Conservation (phyloP, 2,797 vertebrate genomes). For the Coranthus polyacanthus region DNA sequence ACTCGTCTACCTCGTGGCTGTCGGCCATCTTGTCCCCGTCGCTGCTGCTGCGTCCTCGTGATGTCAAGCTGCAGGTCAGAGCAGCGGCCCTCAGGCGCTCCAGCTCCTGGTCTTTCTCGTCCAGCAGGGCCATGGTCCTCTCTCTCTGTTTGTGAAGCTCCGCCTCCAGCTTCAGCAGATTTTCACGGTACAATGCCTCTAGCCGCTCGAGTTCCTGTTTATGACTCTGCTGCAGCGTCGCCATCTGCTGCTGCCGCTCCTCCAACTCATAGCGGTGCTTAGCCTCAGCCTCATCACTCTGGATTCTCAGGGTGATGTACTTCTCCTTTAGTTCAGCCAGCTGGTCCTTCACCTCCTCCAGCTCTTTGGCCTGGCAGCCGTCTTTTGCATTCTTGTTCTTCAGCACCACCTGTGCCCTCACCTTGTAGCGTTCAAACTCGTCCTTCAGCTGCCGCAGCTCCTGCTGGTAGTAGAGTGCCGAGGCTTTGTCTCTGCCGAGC, state of each 20-base stretch:
- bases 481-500: slow-evolving; percentile 78
- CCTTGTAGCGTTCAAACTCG: slow-evolving; percentile 96
- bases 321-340: slow-evolving; percentile 92
- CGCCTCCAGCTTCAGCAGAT: slow-evolving; percentile 88
- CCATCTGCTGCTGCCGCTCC: slow-evolving; percentile 77
- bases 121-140: slow-evolving; percentile 90
- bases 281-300: slow-evolving; percentile 83
- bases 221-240: slow-evolving; percentile 84
- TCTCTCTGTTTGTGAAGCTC: slow-evolving; percentile 94
- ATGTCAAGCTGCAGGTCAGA: slow-evolving; percentile 32
- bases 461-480: slow-evolving; percentile 85
- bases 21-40: background rate
- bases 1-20: slow-evolving; percentile 15
- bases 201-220: slow-evolving; percentile 88
- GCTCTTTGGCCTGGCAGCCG: slow-evolving; percentile 86
- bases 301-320: slow-evolving; percentile 90
- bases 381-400: slow-evolving; percentile 92
- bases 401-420: slow-evolving; percentile 91
- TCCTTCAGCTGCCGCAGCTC: slow-evolving; percentile 94
- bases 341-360: slow-evolving; percentile 91
- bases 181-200: slow-evolving; percentile 86
- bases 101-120: slow-evolving; percentile 93
- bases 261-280: slow-evolving; percentile 82
- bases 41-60: slow-evolving; percentile 29
- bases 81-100: slow-evolving; percentile 83